phyloP scores from a whole-genome alignment of 2,888 invertebrate species.

The Tinea pellionella region DNA sequence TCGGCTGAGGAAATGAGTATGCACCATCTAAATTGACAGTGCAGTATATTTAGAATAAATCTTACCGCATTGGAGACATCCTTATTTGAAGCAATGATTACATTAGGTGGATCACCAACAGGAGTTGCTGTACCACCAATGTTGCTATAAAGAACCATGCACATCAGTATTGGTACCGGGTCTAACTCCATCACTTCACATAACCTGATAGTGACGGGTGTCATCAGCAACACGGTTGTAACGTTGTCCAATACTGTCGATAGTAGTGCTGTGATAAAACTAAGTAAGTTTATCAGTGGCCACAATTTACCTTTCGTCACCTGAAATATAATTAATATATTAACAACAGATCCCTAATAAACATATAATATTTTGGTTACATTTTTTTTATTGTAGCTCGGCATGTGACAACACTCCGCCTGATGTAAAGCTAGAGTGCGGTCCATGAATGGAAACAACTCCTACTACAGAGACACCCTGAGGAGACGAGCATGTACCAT shows the following conservation, averaged over 20 bases:
- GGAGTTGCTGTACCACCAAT: slow-evolving; percentile 92
- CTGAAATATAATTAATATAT: slow-evolving; percentile 44
- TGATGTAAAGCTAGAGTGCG: no score
- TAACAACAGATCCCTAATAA: background rate
- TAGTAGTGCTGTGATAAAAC: slow-evolving; percentile 79
- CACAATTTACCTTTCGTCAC: slow-evolving; percentile 85
- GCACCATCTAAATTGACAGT: no score
- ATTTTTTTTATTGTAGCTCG: no score
- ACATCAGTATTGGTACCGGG: slow-evolving; percentile 87
- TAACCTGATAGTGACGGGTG: slow-evolving; percentile 88
- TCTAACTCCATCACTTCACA: slow-evolving; percentile 91
- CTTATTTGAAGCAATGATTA: slow-evolving; percentile 86
- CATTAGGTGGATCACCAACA: slow-evolving; percentile 93
- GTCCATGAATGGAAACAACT: no score
- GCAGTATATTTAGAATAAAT: no score
- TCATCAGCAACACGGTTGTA: slow-evolving; percentile 87
- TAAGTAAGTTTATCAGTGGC: slow-evolving; percentile 84
- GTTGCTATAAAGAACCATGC: slow-evolving; percentile 88
- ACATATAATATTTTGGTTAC: no score
- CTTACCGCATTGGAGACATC: slow-evolving; percentile 75
- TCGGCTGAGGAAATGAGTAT: no score
- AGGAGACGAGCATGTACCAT: no score
- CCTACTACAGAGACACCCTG: no score
- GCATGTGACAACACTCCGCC: no score
- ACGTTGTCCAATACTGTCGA: slow-evolving; percentile 91